Conservation (phyloP, 1,140 invertebrate species). For the Trichomalopsis sarcophagae region DNA sequence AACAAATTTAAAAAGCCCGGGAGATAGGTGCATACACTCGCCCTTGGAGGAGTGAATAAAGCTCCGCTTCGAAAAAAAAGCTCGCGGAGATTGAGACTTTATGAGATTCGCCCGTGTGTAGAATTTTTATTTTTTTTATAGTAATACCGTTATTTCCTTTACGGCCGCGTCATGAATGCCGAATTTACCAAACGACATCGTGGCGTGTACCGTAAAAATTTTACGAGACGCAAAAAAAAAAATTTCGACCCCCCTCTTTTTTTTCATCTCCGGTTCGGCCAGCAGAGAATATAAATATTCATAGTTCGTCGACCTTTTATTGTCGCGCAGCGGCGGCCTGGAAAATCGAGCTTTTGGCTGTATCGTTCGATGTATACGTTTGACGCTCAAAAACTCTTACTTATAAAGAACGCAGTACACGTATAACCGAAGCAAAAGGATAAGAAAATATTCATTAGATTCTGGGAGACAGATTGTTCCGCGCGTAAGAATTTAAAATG, state of each 20-base stretch:
- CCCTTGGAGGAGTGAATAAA: slow-evolving; percentile 42
- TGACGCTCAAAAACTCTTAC: too few species aligned
- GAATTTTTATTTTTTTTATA: too few species aligned
- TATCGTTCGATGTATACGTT: too few species aligned
- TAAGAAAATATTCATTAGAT: background rate
- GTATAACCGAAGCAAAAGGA: background rate
- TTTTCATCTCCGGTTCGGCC: background rate
- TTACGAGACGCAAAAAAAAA: slow-evolving; percentile 32
- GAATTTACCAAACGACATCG: slow-evolving; percentile 40
- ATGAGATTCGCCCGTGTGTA: background rate
- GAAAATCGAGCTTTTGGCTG: background rate
- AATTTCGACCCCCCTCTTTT: background rate
- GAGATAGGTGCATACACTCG: background rate
- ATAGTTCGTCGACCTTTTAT: slow-evolving; percentile 1
- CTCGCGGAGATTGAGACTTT: slow-evolving; percentile 25
- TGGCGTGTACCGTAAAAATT: slow-evolving; percentile 38
- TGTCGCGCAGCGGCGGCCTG: background rate
- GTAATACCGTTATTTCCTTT: background rate
- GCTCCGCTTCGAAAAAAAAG: slow-evolving; percentile 8
- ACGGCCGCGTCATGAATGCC: slow-evolving; percentile 33
- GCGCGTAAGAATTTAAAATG: background rate
- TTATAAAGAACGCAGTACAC: too few species aligned
- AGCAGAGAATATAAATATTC: slow-evolving; percentile 1
- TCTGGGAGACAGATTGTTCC: too few species aligned
- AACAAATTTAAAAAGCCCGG: slow-evolving; percentile 64